Evolutionary conservation across 2,888 invertebrate species (phyloP).

Genomic region (Latrodectus hesperus): DNA sequence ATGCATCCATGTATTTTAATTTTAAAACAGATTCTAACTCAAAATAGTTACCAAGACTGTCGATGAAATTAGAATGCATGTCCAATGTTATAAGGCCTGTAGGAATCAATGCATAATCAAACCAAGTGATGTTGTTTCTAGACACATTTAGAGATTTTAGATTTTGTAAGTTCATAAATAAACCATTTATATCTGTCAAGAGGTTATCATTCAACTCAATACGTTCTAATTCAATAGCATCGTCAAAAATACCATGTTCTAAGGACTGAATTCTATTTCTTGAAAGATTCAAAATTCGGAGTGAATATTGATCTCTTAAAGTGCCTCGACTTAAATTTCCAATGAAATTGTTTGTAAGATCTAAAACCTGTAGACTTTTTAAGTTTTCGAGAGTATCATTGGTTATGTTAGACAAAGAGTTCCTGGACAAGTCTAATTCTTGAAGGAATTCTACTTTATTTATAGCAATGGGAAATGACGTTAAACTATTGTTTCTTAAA

Average conservation of each 20-base stretch:
- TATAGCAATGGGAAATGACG: slow-evolving; percentile 86
- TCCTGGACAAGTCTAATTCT: slow-evolving; percentile 93
- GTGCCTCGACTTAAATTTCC: slow-evolving; percentile 87
- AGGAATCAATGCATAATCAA: slow-evolving; percentile 90
- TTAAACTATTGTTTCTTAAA: slow-evolving; percentile 89
- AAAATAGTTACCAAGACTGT: slow-evolving; percentile 87
- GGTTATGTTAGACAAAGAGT: slow-evolving; percentile 87
- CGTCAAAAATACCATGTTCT: slow-evolving; percentile 87
- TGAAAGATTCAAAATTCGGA: slow-evolving; percentile 86
- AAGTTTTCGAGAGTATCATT: slow-evolving; percentile 88
- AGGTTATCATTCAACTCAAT: slow-evolving; percentile 90
- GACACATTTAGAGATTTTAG: slow-evolving; percentile 92
- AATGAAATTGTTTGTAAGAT: slow-evolving; percentile 91
- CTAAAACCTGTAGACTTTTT: slow-evolving; percentile 88
- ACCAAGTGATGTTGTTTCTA: slow-evolving; percentile 90
- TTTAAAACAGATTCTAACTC: slow-evolving; percentile 86
- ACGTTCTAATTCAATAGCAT: slow-evolving; percentile 84
- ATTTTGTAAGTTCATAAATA: slow-evolving; percentile 88
- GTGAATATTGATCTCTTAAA: slow-evolving; percentile 84
- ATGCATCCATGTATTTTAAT: slow-evolving; percentile 89
- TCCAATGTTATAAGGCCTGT: slow-evolving; percentile 89
- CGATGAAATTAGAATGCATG: slow-evolving; percentile 89
- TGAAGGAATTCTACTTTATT: slow-evolving; percentile 89
- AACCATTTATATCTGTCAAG: slow-evolving; percentile 86
- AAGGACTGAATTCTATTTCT: slow-evolving; percentile 87